A percentile compares a stretch with the other conserved stretches of the same genome.
These are phyloP conservation scores for Notothenia rossii DNA, from an alignment of 2,113 vertebrate genomes.

Conservation along the genomic window DNA sequence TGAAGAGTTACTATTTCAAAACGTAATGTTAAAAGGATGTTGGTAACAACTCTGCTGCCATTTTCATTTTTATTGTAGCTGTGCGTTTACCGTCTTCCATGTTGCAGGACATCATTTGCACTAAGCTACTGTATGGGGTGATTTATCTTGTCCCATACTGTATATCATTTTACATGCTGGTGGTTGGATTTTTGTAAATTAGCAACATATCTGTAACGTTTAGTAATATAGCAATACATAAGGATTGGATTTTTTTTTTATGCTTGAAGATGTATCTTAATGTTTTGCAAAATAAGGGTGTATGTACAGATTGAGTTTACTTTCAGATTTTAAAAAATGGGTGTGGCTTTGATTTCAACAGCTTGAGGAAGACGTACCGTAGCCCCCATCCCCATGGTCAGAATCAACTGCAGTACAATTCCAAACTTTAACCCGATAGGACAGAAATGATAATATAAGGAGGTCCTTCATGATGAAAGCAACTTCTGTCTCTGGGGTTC, in stretches of 20 bases:
- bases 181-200: constrained; percentile 23
- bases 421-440: not conserved
- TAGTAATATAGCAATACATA: constrained; percentile 30
- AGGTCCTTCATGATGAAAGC: not conserved
- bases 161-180: not conserved
- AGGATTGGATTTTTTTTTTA: not conserved
- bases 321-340: not conserved
- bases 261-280: constrained; percentile 1
- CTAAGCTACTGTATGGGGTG: constrained; percentile 4
- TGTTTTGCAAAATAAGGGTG: constrained; percentile 14
- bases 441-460: constrained; percentile 15
- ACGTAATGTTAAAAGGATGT: constrained; percentile 30
- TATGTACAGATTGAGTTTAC: not conserved
- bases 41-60: constrained; percentile 2
- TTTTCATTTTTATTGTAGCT: constrained; percentile 18
- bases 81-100: constrained; percentile 11
- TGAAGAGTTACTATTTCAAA: constrained; percentile 6
- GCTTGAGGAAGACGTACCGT: constrained; percentile 13
- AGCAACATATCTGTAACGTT: constrained; percentile 5
- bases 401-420: constrained; percentile 1
- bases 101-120: constrained; percentile 4
- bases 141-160: not conserved
- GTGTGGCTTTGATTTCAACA: constrained; percentile 10
- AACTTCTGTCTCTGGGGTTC: constrained; percentile 21
- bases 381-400: not conserved